phyloP scores from a whole-genome alignment of 2,113 vertebrate species.

The Halichoeres trimaculatus region DNA sequence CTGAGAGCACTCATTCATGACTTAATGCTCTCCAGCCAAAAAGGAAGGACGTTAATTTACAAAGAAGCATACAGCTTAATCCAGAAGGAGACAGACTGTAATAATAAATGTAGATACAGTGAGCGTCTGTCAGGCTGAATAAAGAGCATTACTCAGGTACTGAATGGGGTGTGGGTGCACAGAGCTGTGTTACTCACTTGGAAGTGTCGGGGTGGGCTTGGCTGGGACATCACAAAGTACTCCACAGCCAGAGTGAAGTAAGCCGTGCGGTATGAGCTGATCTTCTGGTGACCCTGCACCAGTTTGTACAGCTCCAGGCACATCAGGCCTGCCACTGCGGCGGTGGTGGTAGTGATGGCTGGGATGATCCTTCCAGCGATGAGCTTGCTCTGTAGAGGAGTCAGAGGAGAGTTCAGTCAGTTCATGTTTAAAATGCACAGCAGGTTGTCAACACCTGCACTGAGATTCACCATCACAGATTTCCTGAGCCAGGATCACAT shows the following conservation, averaged over 20 bases:
- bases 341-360: constrained; percentile 90
- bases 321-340: constrained; percentile 87
- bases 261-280: constrained; percentile 80
- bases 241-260: constrained; percentile 79
- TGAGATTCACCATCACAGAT: neutral
- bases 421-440: constrained; percentile 3
- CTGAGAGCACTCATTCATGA: constrained; percentile 69
- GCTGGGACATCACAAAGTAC: constrained; percentile 67
- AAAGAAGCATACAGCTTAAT: constrained; percentile 55
- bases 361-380: constrained; percentile 89
- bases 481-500: neutral
- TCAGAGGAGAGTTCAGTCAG: neutral
- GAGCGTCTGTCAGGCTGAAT: constrained; percentile 43
- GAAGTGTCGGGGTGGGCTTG: constrained; percentile 54
- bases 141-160: constrained; percentile 27
- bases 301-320: constrained; percentile 92
- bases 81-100: constrained; percentile 47
- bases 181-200: constrained; percentile 67
- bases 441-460: neutral
- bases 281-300: constrained; percentile 76
- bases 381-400: constrained; percentile 85
- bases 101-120: constrained; percentile 59
- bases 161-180: constrained; percentile 8
- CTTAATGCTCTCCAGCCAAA: constrained; percentile 56
- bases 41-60: constrained; percentile 46